Evolutionary conservation across 2,888 invertebrate species (phyloP).

Genomic region (Balanococcus diminutus): DNA sequence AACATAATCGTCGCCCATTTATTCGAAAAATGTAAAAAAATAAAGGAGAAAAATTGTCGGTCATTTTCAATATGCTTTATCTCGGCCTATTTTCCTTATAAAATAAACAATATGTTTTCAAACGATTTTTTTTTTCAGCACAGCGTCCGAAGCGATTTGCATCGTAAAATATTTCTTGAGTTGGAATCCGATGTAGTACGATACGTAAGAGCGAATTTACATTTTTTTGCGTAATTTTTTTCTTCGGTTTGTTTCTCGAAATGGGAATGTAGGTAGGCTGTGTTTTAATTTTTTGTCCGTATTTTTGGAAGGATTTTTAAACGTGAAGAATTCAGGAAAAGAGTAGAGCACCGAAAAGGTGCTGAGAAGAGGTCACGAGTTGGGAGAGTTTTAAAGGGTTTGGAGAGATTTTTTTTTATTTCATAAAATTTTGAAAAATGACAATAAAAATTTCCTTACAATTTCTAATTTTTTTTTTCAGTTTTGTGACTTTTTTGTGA

Average conservation of each 20-base stretch:
- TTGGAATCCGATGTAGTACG: neutral
- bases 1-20: slow-evolving; percentile 24
- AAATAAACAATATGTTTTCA: slow-evolving; percentile 23
- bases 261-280: neutral
- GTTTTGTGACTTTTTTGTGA: no score
- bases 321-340: no score
- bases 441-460: no score
- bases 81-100: slow-evolving; percentile 13
- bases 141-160: neutral
- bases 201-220: neutral
- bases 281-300: no score
- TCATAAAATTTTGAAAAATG: no score
- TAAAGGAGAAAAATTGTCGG: slow-evolving; percentile 31
- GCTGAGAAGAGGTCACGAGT: no score
- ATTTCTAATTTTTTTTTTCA: no score
- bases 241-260: neutral
- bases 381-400: no score
- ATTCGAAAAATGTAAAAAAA: slow-evolving; percentile 27
- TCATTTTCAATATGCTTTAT: slow-evolving; percentile 23
- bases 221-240: neutral
- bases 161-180: neutral
- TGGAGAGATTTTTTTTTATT: no score
- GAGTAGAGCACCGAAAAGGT: no score
- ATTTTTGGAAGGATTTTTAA: no score
- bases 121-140: slow-evolving; percentile 11